These are phyloP conservation scores for Lepidurus couesii DNA, from an alignment of 1,140 invertebrate genomes.

Conservation along the genomic window DNA sequence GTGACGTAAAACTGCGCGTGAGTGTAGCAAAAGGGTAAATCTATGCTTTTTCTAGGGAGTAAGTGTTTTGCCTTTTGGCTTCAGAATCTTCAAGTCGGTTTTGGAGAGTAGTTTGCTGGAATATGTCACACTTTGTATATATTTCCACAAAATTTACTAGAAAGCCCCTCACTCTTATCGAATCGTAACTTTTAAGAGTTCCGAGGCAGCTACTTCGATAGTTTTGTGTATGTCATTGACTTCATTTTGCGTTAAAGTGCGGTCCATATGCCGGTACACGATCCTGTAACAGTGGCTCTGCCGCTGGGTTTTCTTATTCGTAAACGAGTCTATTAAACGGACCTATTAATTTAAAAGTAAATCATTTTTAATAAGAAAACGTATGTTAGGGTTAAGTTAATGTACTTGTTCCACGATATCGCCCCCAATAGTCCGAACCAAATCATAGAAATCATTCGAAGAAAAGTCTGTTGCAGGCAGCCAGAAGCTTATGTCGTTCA, in stretches of 20 bases:
- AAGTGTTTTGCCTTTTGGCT: too few relatives aligned
- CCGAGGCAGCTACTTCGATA: slow-evolving; percentile 59
- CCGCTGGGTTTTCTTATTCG: slow-evolving; percentile 74
- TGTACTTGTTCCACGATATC: slow-evolving; percentile 85
- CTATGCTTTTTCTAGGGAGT: too few relatives aligned
- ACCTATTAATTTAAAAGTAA: slow-evolving; percentile 56
- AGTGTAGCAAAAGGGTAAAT: too few relatives aligned
- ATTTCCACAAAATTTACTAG: too few relatives aligned
- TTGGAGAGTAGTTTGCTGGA: too few relatives aligned
- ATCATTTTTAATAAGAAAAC: background rate
- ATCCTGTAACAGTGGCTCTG: slow-evolving; percentile 88
- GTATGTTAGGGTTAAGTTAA: background rate
- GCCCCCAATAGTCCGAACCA: slow-evolving; percentile 78
- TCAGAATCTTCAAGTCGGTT: too few relatives aligned
- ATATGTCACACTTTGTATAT: too few relatives aligned
- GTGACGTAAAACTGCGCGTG: background rate
- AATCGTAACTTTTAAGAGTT: slow-evolving; percentile 63
- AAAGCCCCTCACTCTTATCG: slow-evolving; percentile 49
- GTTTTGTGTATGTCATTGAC: slow-evolving; percentile 76
- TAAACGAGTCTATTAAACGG: slow-evolving; percentile 76
- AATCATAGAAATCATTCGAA: slow-evolving; percentile 89
- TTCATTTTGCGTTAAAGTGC: slow-evolving; percentile 77
- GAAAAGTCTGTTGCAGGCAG: slow-evolving; percentile 64
- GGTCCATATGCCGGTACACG: slow-evolving; percentile 87
- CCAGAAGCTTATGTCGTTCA: slow-evolving; percentile 97